These are phyloP conservation scores for Trematomus bernacchii DNA, from an alignment of 2,797 vertebrate species.

Conservation along the genomic window DNA sequence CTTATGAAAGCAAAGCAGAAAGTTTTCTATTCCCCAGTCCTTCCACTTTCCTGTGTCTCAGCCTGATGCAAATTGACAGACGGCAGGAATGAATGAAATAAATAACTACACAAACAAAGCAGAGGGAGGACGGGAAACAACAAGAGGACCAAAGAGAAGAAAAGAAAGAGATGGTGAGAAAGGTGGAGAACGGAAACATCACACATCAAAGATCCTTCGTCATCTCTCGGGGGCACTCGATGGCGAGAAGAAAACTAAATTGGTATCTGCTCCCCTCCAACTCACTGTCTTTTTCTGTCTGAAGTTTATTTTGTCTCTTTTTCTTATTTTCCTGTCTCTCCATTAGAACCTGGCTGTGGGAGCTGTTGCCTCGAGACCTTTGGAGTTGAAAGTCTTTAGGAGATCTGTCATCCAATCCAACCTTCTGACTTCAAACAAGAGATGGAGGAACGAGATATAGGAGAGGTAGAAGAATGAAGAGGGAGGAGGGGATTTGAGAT, in stretches of 20 bases:
- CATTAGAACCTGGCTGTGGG: constrained; percentile 64
- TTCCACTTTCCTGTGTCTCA: constrained; percentile 47
- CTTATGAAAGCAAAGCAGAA: constrained; percentile 58
- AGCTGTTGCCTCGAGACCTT: constrained; percentile 71
- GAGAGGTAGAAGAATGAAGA: constrained; percentile 50
- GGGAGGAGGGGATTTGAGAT: constrained; percentile 55
- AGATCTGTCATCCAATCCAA: constrained; percentile 62
- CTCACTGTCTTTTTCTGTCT: constrained; percentile 45
- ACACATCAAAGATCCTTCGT: constrained; percentile 79
- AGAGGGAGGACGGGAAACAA: constrained; percentile 66
- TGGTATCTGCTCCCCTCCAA: constrained; percentile 53
- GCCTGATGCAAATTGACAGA: constrained; percentile 78
- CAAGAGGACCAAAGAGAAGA: constrained; percentile 62
- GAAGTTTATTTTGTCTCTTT: constrained; percentile 54
- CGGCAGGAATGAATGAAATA: constrained; percentile 71
- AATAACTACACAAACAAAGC: constrained; percentile 72
- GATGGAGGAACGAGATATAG: constrained; percentile 52
- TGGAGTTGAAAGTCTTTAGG: constrained; percentile 75
- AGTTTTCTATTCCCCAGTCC: constrained; percentile 65
- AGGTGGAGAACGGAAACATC: constrained; percentile 65
- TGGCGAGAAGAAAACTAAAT: constrained; percentile 74
- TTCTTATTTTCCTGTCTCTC: constrained; percentile 59
- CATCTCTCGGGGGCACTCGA: constrained; percentile 75
- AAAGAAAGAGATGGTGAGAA: constrained; percentile 30
- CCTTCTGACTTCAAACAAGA: constrained; percentile 64